Base-by-base conservation (phyloP, 2,888 invertebrate genomes). In the Pristionchus entomophagus region DNA sequence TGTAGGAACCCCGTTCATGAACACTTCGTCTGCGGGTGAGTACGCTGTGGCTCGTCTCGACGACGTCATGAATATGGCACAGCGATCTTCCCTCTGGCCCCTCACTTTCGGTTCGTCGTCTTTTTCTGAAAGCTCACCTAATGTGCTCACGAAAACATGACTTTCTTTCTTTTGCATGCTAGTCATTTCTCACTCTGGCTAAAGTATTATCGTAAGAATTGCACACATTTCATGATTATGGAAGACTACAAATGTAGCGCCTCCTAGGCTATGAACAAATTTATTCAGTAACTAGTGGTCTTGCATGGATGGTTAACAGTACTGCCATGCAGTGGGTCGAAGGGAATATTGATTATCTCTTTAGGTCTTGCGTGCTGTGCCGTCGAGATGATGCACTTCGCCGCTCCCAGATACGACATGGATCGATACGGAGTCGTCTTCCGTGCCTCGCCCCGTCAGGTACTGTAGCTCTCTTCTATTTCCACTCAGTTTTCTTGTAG, bases 381-480 rank as follows among this genome's bases (percentile, higher is more conserved):
- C 89, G 98, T 99, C 5, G 99, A 99, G 95, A 90, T 91, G 91
- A 91, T 91, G 91, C 99, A 99, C 95, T 97, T 99, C 86, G 99
- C 99, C 89, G 99, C 98, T 51, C 98, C 99, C 3, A 95, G 99
- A 91, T 99, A 99, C 94, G 99, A 99, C 94, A 99, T 99, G 98
- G 99, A 99, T 95, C 96, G 98, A 94, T 95, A 96, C 95, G 99
- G 99, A 94, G 97, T 99, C 32, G 98, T 99, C 4, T 99, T 99
- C 94, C 96, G 99, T 82, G 93, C 93, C 35, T 92, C 93, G 14
- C 93, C 93, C 6, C 88, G 93, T 85, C 93, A 93, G 90, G 93
- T 91, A 62, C 38, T 86, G 35, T 81, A 45, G 4, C 35, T 4
- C 26, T 32, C 8, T 6, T 10, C n/a, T 32, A n/a, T n/a, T n/a